A percentile compares a stretch with the other conserved stretches of the same genome.
Conservation (phyloP, 2,797 vertebrate species). For the Catharus ustulatus region DNA sequence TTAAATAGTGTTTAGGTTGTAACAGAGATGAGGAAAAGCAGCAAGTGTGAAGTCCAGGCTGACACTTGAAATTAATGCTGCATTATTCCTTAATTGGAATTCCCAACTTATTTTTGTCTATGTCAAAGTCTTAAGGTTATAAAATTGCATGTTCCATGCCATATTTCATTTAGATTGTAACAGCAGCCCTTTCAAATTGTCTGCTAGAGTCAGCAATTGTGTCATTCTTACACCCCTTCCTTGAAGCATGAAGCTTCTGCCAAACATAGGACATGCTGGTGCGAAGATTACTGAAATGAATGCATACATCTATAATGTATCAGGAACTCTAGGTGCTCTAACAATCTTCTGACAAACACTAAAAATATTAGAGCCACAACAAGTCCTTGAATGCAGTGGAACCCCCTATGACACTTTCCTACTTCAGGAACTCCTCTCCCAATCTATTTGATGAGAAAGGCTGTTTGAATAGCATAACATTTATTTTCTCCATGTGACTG, state of each 20-base stretch:
- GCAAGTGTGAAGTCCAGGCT: not conserved
- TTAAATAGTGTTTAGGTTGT: conserved; percentile 48
- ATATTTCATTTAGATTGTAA: conserved; percentile 5
- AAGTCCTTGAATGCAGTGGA: not conserved
- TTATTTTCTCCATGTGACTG: not conserved
- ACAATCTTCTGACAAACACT: not conserved
- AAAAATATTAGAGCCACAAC: not conserved
- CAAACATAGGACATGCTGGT: not conserved
- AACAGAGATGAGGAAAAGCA: conserved; percentile 2
- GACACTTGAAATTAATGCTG: conserved; percentile 11
- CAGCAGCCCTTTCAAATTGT: conserved; percentile 11
- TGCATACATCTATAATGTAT: not conserved
- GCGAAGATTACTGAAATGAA: not conserved
- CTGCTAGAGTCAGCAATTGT: not conserved
- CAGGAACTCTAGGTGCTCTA: not conserved
- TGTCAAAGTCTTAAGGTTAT: not conserved
- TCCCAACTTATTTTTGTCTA: not conserved
- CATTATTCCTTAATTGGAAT: conserved; percentile 23
- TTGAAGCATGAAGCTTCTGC: not conserved
- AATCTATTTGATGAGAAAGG: not conserved
- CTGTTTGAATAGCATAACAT: not conserved
- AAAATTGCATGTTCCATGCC: not conserved
- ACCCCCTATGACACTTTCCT: not conserved
- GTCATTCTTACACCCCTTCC: not conserved
- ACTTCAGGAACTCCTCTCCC: not conserved